Conservation (phyloP, 2,797 vertebrate genomes). For the Poecile montanus region DNA sequence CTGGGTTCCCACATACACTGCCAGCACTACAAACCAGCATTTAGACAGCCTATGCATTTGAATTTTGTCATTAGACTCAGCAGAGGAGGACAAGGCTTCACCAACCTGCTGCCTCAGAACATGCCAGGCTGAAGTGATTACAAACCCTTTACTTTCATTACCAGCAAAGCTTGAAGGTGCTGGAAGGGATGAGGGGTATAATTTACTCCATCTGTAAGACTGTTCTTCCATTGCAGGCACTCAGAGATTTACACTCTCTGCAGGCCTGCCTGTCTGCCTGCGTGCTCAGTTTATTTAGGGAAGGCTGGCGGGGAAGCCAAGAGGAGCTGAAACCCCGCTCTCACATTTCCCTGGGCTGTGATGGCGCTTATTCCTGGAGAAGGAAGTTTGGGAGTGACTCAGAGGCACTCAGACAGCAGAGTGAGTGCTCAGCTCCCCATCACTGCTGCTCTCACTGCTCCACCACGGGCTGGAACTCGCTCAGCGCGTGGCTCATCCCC, state of each 20-base stretch:
- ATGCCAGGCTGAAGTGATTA: not conserved
- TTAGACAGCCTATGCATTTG: constrained; percentile 10
- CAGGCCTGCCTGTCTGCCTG: not conserved
- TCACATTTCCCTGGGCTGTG: not conserved
- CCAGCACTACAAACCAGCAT: not conserved
- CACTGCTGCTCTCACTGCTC: fast-evolving
- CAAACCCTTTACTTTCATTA: not conserved
- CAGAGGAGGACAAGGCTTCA: not conserved
- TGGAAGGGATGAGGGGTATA: not conserved
- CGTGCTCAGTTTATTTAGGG: not conserved
- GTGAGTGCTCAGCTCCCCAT: not conserved
- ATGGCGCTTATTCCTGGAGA: fast-evolving
- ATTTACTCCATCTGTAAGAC: not conserved
- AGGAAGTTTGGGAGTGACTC: not conserved
- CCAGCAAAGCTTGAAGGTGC: not conserved
- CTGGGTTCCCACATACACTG: not conserved
- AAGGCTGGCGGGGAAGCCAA: not conserved
- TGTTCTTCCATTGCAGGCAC: not conserved
- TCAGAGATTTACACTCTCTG: not conserved
- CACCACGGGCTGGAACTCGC: fast-evolving
- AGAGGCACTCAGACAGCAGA: not conserved
- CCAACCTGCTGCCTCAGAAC: not conserved
- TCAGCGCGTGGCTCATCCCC: not conserved
- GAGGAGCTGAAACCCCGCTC: not conserved
- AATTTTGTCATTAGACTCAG: not conserved